Evolutionary conservation across 2,113 vertebrate genomes (phyloP).

Genomic region (Rallus limicola): DNA sequence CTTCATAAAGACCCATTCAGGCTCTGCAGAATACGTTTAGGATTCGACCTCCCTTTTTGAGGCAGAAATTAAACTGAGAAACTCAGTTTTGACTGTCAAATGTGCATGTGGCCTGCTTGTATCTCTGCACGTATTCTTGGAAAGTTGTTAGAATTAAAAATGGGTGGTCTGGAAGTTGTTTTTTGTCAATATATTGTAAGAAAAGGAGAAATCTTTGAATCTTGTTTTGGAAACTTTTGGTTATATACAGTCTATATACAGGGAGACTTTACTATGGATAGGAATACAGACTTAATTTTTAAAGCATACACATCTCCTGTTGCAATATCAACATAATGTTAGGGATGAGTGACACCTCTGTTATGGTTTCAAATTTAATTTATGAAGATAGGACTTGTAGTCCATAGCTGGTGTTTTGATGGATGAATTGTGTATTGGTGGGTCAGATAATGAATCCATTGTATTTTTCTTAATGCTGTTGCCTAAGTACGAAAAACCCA

Average conservation of each 20-base stretch:
- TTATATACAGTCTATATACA: neutral
- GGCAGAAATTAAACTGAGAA: neutral
- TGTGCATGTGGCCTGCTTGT: neutral
- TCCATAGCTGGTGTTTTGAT: constrained; percentile 34
- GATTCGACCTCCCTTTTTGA: neutral
- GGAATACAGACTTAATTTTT: constrained; percentile 54
- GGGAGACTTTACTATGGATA: neutral
- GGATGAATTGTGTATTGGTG: constrained; percentile 6
- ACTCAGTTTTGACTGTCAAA: neutral
- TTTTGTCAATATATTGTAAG: neutral
- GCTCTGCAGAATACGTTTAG: neutral
- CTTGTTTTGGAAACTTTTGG: constrained; percentile 43
- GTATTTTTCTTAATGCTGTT: constrained; percentile 39
- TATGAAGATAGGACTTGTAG: constrained; percentile 42
- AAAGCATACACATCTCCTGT: constrained; percentile 33
- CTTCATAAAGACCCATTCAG: neutral
- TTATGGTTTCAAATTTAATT: constrained; percentile 63
- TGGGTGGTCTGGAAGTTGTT: neutral
- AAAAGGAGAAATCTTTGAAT: neutral
- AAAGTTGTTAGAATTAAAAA: constrained; percentile 26
- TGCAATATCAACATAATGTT: constrained; percentile 43
- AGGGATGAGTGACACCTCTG: constrained; percentile 55
- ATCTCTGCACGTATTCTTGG: neutral
- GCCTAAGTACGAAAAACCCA: neutral
- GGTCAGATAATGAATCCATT: constrained; percentile 41